Conservation (phyloP, 1,140 invertebrate genomes). For the Akabosia matsudoensis region DNA sequence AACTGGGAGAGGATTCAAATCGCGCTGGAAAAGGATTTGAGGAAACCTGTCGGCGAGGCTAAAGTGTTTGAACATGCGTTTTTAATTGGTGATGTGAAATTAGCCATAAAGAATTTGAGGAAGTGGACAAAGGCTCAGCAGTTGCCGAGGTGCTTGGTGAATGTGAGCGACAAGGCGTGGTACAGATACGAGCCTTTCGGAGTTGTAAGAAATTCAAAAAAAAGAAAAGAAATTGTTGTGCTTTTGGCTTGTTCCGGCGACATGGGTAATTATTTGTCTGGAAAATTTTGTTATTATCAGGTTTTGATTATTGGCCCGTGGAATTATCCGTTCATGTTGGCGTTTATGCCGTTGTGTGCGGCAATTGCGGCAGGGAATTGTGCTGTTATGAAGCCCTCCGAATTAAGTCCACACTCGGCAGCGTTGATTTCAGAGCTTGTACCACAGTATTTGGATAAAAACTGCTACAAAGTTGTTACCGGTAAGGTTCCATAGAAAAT, state of each 20-base stretch:
- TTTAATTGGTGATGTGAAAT: conserved; percentile 25
- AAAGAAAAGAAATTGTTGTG: background rate
- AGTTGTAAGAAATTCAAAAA: conserved; percentile 28
- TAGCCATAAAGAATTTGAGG: conserved; percentile 4
- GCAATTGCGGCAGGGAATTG: conserved; percentile 65
- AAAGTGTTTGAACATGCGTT: conserved; percentile 26
- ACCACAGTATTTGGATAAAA: conserved; percentile 82
- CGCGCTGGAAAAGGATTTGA: conserved; percentile 73
- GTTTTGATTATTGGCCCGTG: conserved; percentile 63
- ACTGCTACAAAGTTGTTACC: conserved; percentile 33
- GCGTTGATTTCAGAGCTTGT: conserved; percentile 71
- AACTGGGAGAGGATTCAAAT: conserved; percentile 66
- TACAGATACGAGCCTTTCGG: conserved; percentile 29
- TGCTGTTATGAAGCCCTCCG: conserved; percentile 66
- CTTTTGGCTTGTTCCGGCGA: too few species aligned
- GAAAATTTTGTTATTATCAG: background rate
- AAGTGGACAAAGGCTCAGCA: conserved; percentile 28
- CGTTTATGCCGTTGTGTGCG: conserved; percentile 59
- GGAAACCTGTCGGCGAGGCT: conserved; percentile 54
- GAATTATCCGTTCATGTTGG: conserved; percentile 65
- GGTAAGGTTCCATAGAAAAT: too few species aligned
- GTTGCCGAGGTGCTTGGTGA: background rate
- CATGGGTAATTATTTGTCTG: too few species aligned
- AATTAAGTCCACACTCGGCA: conserved; percentile 72
- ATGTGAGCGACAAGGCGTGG: conserved; percentile 20